Base-by-base conservation (phyloP, 92 coral and sea anemone genomes). In the Actinostola sp. region DNA sequence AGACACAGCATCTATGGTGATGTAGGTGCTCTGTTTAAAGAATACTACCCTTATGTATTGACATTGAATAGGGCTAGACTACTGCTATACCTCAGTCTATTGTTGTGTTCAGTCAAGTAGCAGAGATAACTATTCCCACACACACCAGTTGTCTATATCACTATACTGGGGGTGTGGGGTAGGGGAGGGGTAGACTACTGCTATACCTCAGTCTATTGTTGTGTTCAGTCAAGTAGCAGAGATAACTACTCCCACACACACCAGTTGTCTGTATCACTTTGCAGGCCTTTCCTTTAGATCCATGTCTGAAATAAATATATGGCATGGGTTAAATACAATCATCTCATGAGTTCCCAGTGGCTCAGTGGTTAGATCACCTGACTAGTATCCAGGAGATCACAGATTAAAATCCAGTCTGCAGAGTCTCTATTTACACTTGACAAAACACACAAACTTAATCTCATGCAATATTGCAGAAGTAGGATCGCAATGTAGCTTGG, bases 21-120 rank as follows among this genome's bases (percentile, higher is more conserved):
- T 48, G 9, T 6, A 39, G 8, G 14, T 14, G 14, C 45, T 14
- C 14, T 39, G 45, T 39, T 39, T 39, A 7, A 14, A 39, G 45
- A 39, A 39, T 39, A 14, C 45, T 14, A 7, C n/a, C n/a, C n/a
- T n/a, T n/a, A n/a, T n/a, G n/a, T n/a, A n/a, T n/a, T n/a, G n/a
- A n/a, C n/a, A n/a, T n/a, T n/a, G n/a, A n/a, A n/a, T n/a, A n/a
- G n/a, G n/a, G n/a, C n/a, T n/a, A n/a, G n/a, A n/a, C n/a, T n/a
- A n/a, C n/a, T n/a, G n/a, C n/a, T 61, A 36, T 78, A 93, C 98
- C 98, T 93, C 53, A 93, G 79, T 79, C 72, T 90, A 60, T 81
- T 79, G 38, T 79, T 48, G 61, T 84, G 87, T 30, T 67, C 74
- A 17, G 92, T 78, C 72, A 93, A 88, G 78, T 84, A 93, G 32